A percentile compares a stretch with the other conserved stretches of the same genome.
These are phyloP conservation scores for Pterocles gutturalis DNA, from an alignment of 2,113 vertebrate species.

Conservation along the genomic window DNA sequence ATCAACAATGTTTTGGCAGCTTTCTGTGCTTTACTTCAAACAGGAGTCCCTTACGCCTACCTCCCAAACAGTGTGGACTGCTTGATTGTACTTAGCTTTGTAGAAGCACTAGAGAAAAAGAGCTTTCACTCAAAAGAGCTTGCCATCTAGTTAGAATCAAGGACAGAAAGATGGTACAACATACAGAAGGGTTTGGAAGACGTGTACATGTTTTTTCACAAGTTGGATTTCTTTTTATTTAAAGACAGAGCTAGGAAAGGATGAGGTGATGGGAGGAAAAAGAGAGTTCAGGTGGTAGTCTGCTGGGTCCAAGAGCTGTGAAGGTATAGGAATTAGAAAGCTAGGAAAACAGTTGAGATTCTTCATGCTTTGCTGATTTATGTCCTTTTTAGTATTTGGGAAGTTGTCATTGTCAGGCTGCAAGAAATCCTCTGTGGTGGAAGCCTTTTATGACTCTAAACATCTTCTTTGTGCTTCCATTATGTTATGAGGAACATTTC, in stretches of 20 bases:
- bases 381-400: background rate
- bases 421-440: background rate
- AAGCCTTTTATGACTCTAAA: background rate
- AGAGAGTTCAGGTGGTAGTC: background rate
- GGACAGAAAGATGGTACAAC: background rate
- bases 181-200: background rate
- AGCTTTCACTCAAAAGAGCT: background rate
- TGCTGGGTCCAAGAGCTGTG: background rate
- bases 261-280: background rate
- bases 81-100: background rate
- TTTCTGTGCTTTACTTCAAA: background rate
- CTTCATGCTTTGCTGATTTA: background rate
- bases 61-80: background rate
- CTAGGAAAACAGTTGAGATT: background rate
- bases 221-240: background rate
- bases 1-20: background rate
- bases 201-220: fast-evolving
- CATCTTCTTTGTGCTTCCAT: background rate
- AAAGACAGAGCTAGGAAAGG: background rate
- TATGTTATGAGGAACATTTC: background rate
- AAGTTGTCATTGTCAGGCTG: background rate
- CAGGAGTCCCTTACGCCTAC: background rate
- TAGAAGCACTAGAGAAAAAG: background rate
- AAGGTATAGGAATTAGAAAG: background rate
- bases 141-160: background rate